Conservation (phyloP, 2,888 invertebrate genomes). For the Apantesis nais region DNA sequence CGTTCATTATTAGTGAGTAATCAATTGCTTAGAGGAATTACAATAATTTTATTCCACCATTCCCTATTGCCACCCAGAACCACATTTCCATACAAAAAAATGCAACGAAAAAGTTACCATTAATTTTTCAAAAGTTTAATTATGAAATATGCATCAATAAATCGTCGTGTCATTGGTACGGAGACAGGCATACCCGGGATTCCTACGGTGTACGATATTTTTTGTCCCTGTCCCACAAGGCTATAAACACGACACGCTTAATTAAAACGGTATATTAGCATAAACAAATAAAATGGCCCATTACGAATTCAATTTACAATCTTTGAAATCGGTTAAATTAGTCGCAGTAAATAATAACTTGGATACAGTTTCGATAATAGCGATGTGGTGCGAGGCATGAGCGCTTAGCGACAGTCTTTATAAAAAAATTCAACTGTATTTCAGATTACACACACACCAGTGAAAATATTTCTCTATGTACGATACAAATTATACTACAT, state of each 20-base stretch:
- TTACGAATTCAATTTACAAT: conserved; percentile 85
- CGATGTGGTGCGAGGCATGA: conserved; percentile 43
- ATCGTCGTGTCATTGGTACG: conserved; percentile 62
- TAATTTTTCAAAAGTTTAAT: conserved; percentile 70
- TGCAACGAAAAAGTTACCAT: conserved; percentile 48
- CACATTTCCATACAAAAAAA: conserved; percentile 44
- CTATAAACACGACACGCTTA: conserved; percentile 67
- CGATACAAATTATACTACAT: too few species aligned
- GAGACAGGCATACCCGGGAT: conserved; percentile 63
- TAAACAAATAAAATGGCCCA: conserved; percentile 85
- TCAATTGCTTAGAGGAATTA: conserved; percentile 14
- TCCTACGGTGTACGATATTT: conserved; percentile 49
- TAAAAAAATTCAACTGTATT: not conserved
- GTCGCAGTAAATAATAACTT: conserved; percentile 83
- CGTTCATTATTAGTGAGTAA: conserved; percentile 11
- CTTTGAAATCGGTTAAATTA: conserved; percentile 81
- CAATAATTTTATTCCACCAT: conserved; percentile 28
- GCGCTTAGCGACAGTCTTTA: conserved; percentile 20
- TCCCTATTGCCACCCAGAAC: conserved; percentile 54
- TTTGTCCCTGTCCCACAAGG: conserved; percentile 55
- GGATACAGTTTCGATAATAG: conserved; percentile 71
- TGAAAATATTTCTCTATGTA: too few species aligned
- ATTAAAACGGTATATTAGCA: conserved; percentile 84
- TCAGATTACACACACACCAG: not conserved
- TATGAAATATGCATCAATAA: conserved; percentile 77